phyloP scores from a whole-genome alignment of 2,113 vertebrate genomes.

The Plotosus lineatus region DNA sequence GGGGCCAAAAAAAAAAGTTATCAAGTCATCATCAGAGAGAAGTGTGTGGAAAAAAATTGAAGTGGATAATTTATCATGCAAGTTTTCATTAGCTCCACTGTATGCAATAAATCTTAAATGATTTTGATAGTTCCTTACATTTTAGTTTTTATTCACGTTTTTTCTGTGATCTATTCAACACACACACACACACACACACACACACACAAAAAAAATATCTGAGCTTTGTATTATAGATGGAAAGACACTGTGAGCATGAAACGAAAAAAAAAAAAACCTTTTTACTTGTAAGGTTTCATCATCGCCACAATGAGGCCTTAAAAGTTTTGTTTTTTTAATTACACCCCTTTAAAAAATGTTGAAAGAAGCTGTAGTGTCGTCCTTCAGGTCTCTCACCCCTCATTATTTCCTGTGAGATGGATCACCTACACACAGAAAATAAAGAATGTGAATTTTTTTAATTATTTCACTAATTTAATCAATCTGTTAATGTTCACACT shows the following conservation, averaged over 20 bases:
- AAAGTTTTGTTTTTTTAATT: not conserved
- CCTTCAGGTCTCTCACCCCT: constrained; percentile 75
- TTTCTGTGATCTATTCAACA: no score
- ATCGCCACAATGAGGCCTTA: not conserved
- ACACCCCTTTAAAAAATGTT: not conserved
- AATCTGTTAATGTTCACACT: not conserved
- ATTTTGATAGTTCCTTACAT: no score
- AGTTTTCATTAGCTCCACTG: no score
- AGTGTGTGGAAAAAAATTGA: no score
- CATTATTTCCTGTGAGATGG: constrained; percentile 63
- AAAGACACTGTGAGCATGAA: not conserved
- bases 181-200: no score
- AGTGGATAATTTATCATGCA: no score
- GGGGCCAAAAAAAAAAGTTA: no score
- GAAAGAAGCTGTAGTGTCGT: constrained; percentile 55
- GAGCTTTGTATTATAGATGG: not conserved
- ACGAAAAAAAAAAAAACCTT: constrained; percentile 1
- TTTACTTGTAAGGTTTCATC: constrained; percentile 46
- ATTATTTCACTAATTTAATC: not conserved
- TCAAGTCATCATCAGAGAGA: not conserved
- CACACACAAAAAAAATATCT: no score
- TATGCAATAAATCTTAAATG: no score
- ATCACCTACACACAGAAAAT: constrained; percentile 56
- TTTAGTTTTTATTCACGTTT: not conserved
- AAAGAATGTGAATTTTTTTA: not conserved